Conservation (phyloP, 2,113 vertebrate species). For the Megatriorchis doriae region DNA sequence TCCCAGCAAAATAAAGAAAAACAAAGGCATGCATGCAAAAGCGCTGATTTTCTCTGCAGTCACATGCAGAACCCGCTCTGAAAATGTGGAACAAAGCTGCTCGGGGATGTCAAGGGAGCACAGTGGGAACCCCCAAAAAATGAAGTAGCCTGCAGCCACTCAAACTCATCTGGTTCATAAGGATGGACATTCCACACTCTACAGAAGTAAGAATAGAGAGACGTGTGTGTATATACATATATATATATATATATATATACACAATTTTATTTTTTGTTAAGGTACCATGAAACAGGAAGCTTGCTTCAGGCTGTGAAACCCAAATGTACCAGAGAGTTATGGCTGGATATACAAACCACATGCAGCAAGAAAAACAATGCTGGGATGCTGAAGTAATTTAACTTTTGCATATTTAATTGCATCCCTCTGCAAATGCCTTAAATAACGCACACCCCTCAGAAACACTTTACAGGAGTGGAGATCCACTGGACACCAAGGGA, state of each 20-base stretch:
- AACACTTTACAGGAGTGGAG: not conserved
- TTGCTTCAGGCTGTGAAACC: not conserved
- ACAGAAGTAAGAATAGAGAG: not conserved
- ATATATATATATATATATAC: no score
- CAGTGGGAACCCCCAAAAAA: constrained; percentile 20
- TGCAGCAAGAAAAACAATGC: not conserved
- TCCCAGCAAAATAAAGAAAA: not conserved
- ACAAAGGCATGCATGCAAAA: constrained; percentile 25
- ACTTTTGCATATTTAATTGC: not conserved
- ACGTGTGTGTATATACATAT: not conserved
- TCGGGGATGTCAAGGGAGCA: constrained; percentile 14
- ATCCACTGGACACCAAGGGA: not conserved
- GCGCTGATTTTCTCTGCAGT: not conserved
- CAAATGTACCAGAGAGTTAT: not conserved
- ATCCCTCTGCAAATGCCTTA: not conserved
- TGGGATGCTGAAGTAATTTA: not conserved
- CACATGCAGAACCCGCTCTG: constrained; percentile 14
- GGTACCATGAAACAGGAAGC: not conserved
- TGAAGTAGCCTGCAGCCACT: not conserved
- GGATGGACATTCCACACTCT: not conserved
- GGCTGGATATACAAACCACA: not conserved
- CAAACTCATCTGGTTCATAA: not conserved
- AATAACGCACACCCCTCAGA: not conserved
- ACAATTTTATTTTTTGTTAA: not conserved
- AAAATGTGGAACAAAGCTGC: not conserved